Evolutionary conservation across 1,140 invertebrate genomes (phyloP), one percentile per base, ranked within the genome.

Genomic region (Drosophila rhopaloa): DNA sequence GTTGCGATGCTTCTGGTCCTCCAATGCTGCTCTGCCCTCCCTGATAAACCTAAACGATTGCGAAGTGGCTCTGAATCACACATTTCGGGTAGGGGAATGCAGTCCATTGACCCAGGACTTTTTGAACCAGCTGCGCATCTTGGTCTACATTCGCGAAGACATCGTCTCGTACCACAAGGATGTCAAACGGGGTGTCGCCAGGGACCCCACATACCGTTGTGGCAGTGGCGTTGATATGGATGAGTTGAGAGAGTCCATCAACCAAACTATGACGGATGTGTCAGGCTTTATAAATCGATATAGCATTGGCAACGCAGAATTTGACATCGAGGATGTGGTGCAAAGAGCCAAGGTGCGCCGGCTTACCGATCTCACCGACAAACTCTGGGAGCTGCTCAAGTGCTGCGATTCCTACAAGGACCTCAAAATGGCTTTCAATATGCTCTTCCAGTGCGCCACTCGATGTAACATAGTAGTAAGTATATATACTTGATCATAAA

Each of bases 401-500:
- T 66, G 83, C 51, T 92, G 91, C 41, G 75, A 68, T 2, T 83
- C 70, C 5, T 92, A 92, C 37, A 88, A 89, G 58, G 91, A 91
- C 61, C 72, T 92, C 0, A 91, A 92, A 54, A 46, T 77, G 50
- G 92, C 80, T 11, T 88, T 92, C 13, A 79, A 78, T 24, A 77
- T 91, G 53, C 53, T 92, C 6, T 92, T 92, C 41, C 88, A 92
- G 46, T 91, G 90, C 67, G 90, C 92, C 4, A 79, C 83, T 16
- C 80, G 89, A 16, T 90, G 77, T 46, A 92, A 92, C 67, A 91
- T 92, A 73, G 84, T 92, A 66, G 91, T 91, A 76, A 29, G 77
- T 54, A 47, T 27, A 4, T 7, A 2, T 11, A 11, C 10, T 11
- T 11, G 37, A 4, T 1, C 37, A 11, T 38, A 38, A 9, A 11